These are phyloP conservation scores for Ciona savignyi DNA, from an alignment of 23 tunicate species.

Conservation along the genomic window DNA sequence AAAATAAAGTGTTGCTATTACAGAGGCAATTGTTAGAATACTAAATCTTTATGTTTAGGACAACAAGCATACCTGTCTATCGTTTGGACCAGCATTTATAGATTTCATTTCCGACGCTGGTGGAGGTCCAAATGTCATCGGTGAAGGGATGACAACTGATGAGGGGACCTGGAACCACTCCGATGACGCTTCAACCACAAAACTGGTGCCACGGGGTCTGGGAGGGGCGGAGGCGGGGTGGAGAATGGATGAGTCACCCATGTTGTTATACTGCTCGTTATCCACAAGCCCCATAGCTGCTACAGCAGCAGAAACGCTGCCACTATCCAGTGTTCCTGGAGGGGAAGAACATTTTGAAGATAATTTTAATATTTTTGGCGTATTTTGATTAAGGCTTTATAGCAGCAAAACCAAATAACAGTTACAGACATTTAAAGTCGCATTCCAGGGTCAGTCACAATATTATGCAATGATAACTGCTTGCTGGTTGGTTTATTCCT, in stretches of 20 bases:
- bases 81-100: slow-evolving; percentile 59
- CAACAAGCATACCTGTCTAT: slow-evolving; percentile 85
- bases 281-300: slow-evolving; percentile 69
- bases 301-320: slow-evolving; percentile 69
- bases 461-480: no score
- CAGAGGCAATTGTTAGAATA: no score
- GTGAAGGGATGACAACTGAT: slow-evolving; percentile 42
- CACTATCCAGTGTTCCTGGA: slow-evolving; percentile 82
- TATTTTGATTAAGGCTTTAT: no score
- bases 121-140: slow-evolving; percentile 75
- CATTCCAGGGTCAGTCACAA: no score
- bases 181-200: slow-evolving; percentile 61
- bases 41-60: no score
- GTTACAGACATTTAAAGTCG: no score
- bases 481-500: no score
- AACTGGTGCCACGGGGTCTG: slow-evolving; percentile 31
- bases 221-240: slow-evolving; percentile 66
- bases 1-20: no score
- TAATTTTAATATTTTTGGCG: no score
- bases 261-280: not conserved
- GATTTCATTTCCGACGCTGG: slow-evolving; percentile 72
- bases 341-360: not conserved
- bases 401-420: no score
- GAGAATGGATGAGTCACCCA: slow-evolving; percentile 9
- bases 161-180: slow-evolving; percentile 69